Conservation (phyloP, 2,888 invertebrate genomes). For the Auanema freiburgensis region DNA sequence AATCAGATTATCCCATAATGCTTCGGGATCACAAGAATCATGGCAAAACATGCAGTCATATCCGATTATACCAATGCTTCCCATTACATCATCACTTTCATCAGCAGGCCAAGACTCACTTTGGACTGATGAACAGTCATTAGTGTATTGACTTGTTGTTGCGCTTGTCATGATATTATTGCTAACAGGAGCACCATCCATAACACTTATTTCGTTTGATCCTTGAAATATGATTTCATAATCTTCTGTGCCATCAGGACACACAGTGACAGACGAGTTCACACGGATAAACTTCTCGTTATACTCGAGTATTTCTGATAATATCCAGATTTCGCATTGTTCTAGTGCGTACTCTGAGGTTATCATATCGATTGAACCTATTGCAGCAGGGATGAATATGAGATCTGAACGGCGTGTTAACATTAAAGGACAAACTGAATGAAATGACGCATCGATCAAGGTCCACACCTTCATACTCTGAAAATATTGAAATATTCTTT, state of each 20-base stretch:
- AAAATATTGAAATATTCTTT: slow-evolving; percentile 2
- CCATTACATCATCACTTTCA: background rate
- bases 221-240: slow-evolving; percentile 27
- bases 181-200: slow-evolving; percentile 18
- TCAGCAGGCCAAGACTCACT: background rate
- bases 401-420: slow-evolving; percentile 22
- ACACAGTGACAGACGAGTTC: slow-evolving; percentile 24
- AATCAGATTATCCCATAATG: slow-evolving; percentile 18
- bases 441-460: slow-evolving; percentile 38
- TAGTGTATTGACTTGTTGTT: slow-evolving; percentile 19
- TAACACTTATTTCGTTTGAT: slow-evolving; percentile 32
- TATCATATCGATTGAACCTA: slow-evolving; percentile 22
- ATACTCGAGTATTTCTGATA: slow-evolving; percentile 25
- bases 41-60: slow-evolving; percentile 22
- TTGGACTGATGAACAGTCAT: background rate
- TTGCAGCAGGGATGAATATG: slow-evolving; percentile 35
- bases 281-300: slow-evolving; percentile 46
- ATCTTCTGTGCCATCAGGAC: background rate
- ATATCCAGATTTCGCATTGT: slow-evolving; percentile 10
- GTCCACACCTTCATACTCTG: slow-evolving; percentile 23
- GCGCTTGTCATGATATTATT: slow-evolving; percentile 7
- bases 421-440: slow-evolving; percentile 31
- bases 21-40: slow-evolving; percentile 1
- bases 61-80: slow-evolving; percentile 19
- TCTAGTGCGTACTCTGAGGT: slow-evolving; percentile 14